These are phyloP conservation scores for Limonius californicus DNA, from an alignment of 1,140 invertebrate genomes.

Conservation along the genomic window DNA sequence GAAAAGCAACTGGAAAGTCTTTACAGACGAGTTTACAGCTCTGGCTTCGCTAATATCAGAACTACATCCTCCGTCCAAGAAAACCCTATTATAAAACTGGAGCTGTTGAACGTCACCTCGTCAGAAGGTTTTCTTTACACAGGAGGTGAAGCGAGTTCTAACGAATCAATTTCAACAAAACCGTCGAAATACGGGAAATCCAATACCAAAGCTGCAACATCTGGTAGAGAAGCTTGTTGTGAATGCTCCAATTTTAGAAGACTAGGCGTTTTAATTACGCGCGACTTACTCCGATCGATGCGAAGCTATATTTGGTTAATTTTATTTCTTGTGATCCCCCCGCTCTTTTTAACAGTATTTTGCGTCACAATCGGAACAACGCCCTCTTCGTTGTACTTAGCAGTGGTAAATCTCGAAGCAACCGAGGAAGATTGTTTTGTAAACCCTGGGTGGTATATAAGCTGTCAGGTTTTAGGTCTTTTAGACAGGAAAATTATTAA, in stretches of 20 bases:
- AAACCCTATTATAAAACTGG: background rate
- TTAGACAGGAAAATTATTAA: constrained; percentile 6
- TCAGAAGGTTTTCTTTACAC: constrained; percentile 20
- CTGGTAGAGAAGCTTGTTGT: background rate
- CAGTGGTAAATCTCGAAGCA: constrained; percentile 12
- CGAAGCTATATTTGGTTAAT: constrained; percentile 5
- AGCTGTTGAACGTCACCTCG: background rate
- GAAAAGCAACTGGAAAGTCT: constrained; percentile 14
- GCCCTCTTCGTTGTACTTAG: constrained; percentile 12
- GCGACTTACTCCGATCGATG: background rate
- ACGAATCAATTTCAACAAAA: background rate
- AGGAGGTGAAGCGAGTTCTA: background rate
- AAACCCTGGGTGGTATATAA: background rate
- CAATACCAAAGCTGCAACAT: background rate
- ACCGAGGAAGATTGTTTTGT: background rate
- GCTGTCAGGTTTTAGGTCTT: constrained; percentile 7
- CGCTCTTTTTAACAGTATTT: constrained; percentile 5
- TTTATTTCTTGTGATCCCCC: constrained; percentile 8
- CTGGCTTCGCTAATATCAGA: background rate
- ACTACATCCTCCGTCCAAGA: constrained; percentile 9
- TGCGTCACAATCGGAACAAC: constrained; percentile 2
- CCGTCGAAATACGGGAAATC: background rate
- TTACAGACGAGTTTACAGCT: constrained; percentile 15
- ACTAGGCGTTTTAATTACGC: background rate
- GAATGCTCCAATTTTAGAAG: constrained; percentile 1